Evolutionary conservation across 2,797 vertebrate species (phyloP), one percentile per base, ranked within the genome.

Genomic region (Pangasius djambal): DNA sequence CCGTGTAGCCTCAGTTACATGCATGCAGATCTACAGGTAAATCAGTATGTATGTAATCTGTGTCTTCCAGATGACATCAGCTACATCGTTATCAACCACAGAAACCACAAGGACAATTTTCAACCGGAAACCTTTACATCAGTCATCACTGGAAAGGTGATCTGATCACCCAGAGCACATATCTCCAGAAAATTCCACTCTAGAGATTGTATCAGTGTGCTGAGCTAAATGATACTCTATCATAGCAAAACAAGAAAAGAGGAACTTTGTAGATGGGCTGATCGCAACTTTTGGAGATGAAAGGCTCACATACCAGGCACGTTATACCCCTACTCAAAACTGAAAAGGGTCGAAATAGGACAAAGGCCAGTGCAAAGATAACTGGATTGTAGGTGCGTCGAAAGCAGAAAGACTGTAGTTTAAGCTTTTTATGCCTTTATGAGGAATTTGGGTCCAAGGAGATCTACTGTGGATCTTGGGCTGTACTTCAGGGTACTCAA

Each of bases 171-270:
- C 34, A 4, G 37, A 50, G 2, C 22, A 55, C 87, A 88, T 83
- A 52, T 86, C 92, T 90, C 85, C 83, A 90, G 93, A 89, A 84
- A 93, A 92, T 18, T 86, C 74, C 59, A 40, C 61, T 37, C 90
- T 48, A 48, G 67, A 86, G 92, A 94, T 55, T 81, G 81, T 90
- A 94, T 93, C 94, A 87, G 90, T 83, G 88, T 81, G 87, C 84
- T 75, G 85, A 93, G 89, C 88, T 83, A 81, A 91, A 93, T 84
- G 15, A 15, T 91, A 57, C 61, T 10, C 67, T 82, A 83, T 72
- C 61, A 69, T 3, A 86, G 84, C 85, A 87, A 90, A 89, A 31
- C 6, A 15, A 86, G 91, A 94, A 92, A 92, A 93, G 91, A 86
- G 44, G 59, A 81, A 50, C 6, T 55, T 57, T 77, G 79, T 74